A percentile compares a stretch with the other conserved stretches of the same genome.
Evolutionary conservation across 2,113 vertebrate species (phyloP).

Genomic region (Protobothrops mucrosquamatus): DNA sequence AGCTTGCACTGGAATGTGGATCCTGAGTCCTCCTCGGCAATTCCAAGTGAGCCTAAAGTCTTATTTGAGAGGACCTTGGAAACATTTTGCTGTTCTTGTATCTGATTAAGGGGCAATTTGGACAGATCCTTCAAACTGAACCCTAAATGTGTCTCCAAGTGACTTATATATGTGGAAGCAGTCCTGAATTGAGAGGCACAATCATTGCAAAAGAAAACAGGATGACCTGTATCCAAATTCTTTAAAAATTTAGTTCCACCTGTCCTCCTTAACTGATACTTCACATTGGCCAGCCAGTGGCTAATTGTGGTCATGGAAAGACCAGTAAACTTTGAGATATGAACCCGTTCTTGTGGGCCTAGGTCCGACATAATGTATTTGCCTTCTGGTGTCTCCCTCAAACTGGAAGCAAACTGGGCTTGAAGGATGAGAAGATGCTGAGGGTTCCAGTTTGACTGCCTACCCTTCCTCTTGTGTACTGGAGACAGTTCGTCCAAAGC

Average conservation of each 20-base stretch:
- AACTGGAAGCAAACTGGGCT: constrained; percentile 95
- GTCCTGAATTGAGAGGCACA: constrained; percentile 99
- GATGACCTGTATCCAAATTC: constrained; percentile 96
- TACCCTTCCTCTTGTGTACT: constrained; percentile 94
- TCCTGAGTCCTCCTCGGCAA: constrained; percentile 87
- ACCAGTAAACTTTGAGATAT: constrained; percentile 99
- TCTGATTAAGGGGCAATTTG: constrained; percentile 92
- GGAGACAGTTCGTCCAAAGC: constrained; percentile 91
- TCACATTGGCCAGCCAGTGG: constrained; percentile 99
- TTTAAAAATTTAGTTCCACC: constrained; percentile 98
- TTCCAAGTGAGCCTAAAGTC: constrained; percentile 82
- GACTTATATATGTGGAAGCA: constrained; percentile 93
- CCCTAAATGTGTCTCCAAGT: constrained; percentile 96
- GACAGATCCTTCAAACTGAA: constrained; percentile 98
- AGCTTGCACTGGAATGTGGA: constrained; percentile 96
- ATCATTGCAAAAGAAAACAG: constrained; percentile 98
- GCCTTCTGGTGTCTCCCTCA: constrained; percentile 90
- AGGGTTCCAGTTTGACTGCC: constrained; percentile 99
- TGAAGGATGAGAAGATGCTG: constrained; percentile 98
- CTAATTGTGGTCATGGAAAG: constrained; percentile 99
- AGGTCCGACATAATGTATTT: constrained; percentile 95
- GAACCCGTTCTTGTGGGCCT: constrained; percentile 94
- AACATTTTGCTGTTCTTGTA: constrained; percentile 91
- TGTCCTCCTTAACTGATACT: constrained; percentile 98
- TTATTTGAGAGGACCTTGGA: constrained; percentile 87